Conservation (phyloP, 2,797 vertebrate genomes). For the Serranus cabrilla region DNA sequence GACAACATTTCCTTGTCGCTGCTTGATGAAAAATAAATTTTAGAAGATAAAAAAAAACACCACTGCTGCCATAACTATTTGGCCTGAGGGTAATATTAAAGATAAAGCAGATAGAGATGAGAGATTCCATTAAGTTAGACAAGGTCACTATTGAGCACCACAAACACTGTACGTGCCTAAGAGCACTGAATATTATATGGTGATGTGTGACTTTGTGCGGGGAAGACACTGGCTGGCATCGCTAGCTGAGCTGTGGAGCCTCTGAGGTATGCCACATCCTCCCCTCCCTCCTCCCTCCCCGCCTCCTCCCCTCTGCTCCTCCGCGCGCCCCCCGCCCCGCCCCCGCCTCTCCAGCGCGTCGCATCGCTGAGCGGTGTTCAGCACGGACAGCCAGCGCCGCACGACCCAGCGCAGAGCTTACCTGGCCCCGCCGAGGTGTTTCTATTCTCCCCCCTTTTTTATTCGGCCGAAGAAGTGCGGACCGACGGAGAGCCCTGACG, state of each 20-base stretch:
- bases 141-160: constrained; percentile 39
- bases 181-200: constrained; percentile 49
- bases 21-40: constrained; percentile 1
- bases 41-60: not conserved
- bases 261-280: constrained; percentile 59
- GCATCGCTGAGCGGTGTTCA: constrained; percentile 67
- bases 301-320: constrained; percentile 19
- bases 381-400: constrained; percentile 60
- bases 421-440: constrained; percentile 69
- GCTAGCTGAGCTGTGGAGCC: constrained; percentile 44
- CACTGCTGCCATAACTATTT: not conserved
- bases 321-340: constrained; percentile 47
- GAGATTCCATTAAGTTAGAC: constrained; percentile 26
- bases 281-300: constrained; percentile 13
- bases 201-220: constrained; percentile 54
- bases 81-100: constrained; percentile 2
- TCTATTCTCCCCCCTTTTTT: not conserved
- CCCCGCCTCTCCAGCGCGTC: constrained; percentile 74
- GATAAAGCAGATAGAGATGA: constrained; percentile 4
- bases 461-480: constrained; percentile 25
- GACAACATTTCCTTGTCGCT: not conserved
- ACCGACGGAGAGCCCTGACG: constrained; percentile 56
- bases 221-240: constrained; percentile 59
- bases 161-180: constrained; percentile 1
- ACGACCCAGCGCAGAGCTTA: constrained; percentile 59